A percentile compares a stretch with the other conserved stretches of the same genome.
phyloP scores from a whole-genome alignment of 1,140 invertebrate species.

The Leptonema lineaticorne region DNA sequence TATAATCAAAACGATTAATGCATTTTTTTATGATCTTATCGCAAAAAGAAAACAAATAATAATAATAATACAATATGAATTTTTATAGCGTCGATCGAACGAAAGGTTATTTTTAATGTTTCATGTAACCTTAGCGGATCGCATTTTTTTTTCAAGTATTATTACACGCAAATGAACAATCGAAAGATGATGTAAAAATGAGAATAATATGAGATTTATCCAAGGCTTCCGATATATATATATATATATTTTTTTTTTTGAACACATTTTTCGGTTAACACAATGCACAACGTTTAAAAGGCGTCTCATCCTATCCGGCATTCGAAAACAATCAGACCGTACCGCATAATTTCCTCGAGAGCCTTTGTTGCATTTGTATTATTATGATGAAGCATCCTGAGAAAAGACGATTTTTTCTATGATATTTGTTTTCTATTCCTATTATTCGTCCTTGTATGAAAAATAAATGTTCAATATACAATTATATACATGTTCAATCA shows the following conservation, averaged over 20 bases:
- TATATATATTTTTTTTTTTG: no score
- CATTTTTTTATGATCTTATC: no score
- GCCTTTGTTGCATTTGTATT: constrained; percentile 26
- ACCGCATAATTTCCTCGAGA: constrained; percentile 33
- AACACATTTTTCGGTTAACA: constrained; percentile 26
- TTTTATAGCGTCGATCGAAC: background rate
- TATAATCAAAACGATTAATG: no score
- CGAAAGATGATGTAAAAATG: constrained; percentile 31
- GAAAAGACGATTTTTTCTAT: no score
- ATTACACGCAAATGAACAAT: constrained; percentile 20
- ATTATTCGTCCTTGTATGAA: no score
- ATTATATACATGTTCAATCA: no score
- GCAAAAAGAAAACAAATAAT: no score
- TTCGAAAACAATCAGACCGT: constrained; percentile 33
- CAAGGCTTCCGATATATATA: constrained; percentile 32
- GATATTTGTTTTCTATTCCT: no score
- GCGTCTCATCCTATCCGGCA: constrained; percentile 20
- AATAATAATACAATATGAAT: background rate
- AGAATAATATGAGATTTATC: no score
- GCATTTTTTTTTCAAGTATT: background rate
- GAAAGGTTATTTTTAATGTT: constrained; percentile 22
- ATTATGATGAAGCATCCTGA: no score
- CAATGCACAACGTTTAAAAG: constrained; percentile 29
- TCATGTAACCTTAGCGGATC: constrained; percentile 19
- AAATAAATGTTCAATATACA: no score